Base-by-base conservation (phyloP, 2,797 vertebrate species). In the Miichthys miiuy region DNA sequence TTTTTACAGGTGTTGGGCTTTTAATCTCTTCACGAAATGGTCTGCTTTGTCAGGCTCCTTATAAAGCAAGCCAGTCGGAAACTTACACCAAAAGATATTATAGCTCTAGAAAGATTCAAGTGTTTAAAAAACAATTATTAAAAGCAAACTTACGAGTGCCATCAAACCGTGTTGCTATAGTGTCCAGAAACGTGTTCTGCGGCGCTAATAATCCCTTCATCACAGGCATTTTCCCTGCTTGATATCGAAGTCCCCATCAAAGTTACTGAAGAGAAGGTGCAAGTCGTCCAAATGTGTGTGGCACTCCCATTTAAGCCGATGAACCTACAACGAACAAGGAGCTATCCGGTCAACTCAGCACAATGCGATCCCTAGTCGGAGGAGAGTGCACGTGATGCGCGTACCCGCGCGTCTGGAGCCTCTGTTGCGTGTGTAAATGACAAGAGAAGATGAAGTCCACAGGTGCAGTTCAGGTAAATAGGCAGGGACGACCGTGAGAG, bases 191-290 rank as follows among this genome's bases (percentile, higher is more conserved):
- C 87, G 98, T 99, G 96, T 99, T 99, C 90, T 99, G 98, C 38
- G 98, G 97, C 81, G 98, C 98, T 93, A 99, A 91, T 95, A 99
- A 96, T 96, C 98, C 98, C 78, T 99, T 99, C 98, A 99, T 99
- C 88, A 99, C 98, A 95, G 98, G 98, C 98, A 99, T 99, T 91
- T 97, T 99, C 96, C 96, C 96, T 96, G 93, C 89, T 81, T 62
- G 71, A 86, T 95, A 94, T 96, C 94, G 91, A 93, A 96, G 96
- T 97, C 97, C 96, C 97, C 98, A 99, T 99, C 96, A 98, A 99
- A 99, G 95, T 95, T 94, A 88, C 68, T 72, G 86, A 62, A 77
- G 73, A 85, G 76, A 89, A 69, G 82, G 74, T 50, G 61, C 75
- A 76, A 84, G 84, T 84, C 79, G 89, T 87, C 81, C 88, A 75